phyloP scores from a whole-genome alignment of 2,113 vertebrate species.

The Stictonetta naevosa region DNA sequence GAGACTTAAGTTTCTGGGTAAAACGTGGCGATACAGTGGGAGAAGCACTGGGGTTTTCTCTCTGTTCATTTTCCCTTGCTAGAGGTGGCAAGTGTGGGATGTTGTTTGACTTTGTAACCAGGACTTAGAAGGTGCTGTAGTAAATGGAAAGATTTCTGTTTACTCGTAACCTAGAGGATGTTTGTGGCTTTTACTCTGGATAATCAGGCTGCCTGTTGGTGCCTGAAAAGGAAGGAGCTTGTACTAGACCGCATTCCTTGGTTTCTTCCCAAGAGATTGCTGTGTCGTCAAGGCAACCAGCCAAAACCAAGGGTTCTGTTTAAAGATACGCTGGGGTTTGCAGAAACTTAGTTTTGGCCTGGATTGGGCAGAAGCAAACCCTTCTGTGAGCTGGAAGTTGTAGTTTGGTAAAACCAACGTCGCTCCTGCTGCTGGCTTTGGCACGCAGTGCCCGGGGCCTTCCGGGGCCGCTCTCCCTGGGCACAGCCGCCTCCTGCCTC shows the following conservation, averaged over 20 bases:
- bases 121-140: neutral
- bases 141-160: slow-evolving; percentile 37
- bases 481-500: neutral
- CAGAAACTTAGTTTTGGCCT: neutral
- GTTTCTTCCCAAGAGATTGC: slow-evolving; percentile 47
- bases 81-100: neutral
- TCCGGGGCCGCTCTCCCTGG: neutral
- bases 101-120: neutral
- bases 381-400: neutral
- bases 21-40: neutral
- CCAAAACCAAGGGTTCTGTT: slow-evolving; percentile 31
- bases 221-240: slow-evolving; percentile 62
- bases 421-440: neutral
- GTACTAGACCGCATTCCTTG: slow-evolving; percentile 45
- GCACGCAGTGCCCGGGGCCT: neutral
- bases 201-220: slow-evolving; percentile 30
- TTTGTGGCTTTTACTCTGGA: slow-evolving; percentile 55
- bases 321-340: neutral
- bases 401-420: neutral
- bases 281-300: slow-evolving; percentile 3
- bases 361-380: neutral
- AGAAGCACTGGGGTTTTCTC: neutral
- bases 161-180: slow-evolving; percentile 52
- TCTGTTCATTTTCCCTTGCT: neutral
- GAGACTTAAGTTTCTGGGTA: neutral